Conservation (phyloP, 2,113 vertebrate genomes). For the Rafetus swinhoei region DNA sequence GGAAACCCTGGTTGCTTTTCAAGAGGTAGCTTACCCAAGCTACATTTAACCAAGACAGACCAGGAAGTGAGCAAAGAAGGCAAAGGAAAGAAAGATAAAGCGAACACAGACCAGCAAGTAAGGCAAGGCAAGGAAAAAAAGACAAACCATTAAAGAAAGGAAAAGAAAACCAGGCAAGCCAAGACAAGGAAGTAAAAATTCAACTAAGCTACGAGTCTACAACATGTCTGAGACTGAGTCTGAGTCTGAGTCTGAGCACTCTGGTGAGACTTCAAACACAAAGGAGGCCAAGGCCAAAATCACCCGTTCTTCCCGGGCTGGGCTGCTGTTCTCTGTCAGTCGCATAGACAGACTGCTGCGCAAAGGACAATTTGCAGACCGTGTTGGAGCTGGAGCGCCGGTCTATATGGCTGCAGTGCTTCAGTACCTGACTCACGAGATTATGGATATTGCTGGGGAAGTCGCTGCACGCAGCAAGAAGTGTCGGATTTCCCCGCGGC, state of each 20-base stretch:
- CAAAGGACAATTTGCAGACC: slow-evolving; percentile 68
- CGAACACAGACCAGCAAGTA: not conserved
- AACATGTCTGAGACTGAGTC: not conserved
- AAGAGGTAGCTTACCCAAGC: not conserved
- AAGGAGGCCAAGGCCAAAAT: not conserved
- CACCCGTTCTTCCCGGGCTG: slow-evolving; percentile 66
- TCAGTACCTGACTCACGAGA: slow-evolving; percentile 79
- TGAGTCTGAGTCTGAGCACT: not conserved
- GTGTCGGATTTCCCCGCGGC: slow-evolving; percentile 64
- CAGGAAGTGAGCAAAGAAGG: not conserved
- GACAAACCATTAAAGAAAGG: not conserved
- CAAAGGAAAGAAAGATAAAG: not conserved
- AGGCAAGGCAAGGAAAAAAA: not conserved
- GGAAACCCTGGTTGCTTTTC: not conserved
- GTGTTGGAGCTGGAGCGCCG: slow-evolving; percentile 65
- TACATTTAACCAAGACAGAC: not conserved
- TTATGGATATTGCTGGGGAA: slow-evolving; percentile 79
- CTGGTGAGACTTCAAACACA: not conserved
- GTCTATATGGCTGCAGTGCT: slow-evolving; percentile 79
- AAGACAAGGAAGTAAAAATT: fast-evolving
- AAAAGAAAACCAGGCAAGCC: not conserved
- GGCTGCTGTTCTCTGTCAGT: slow-evolving; percentile 80
- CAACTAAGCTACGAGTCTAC: not conserved
- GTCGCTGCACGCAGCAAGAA: slow-evolving; percentile 72
- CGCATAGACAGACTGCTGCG: slow-evolving; percentile 78